Conservation (phyloP, 37 sponge, comb jelly and placozoan species). For the Oscarella lobularis region DNA sequence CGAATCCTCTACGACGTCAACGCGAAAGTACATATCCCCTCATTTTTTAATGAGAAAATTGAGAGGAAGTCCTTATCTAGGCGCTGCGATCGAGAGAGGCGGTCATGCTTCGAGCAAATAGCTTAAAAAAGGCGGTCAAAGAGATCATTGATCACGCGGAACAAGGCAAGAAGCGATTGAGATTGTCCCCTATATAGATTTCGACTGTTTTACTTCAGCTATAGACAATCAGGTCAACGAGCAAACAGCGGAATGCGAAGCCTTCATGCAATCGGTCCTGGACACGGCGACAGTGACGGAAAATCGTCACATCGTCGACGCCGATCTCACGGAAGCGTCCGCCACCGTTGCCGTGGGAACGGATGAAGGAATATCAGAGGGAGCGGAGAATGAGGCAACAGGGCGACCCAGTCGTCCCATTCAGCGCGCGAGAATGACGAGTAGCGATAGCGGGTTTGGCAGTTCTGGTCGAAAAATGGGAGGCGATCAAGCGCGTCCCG, state of each 20-base stretch:
- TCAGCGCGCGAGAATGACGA: background rate
- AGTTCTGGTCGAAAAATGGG: background rate
- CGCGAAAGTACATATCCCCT: too few species aligned
- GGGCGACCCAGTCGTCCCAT: background rate
- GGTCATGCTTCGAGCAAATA: constrained; percentile 70
- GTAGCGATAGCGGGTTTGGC: background rate
- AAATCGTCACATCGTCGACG: too few species aligned
- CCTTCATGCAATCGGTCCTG: background rate
- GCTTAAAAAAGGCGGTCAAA: constrained; percentile 70
- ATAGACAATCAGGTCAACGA: background rate
- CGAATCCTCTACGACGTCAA: too few species aligned
- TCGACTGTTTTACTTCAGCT: constrained; percentile 1
- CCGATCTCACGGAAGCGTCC: too few species aligned
- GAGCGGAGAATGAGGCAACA: background rate
- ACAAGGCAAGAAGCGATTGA: constrained; percentile 9
- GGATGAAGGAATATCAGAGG: background rate
- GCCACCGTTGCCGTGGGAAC: too few species aligned
- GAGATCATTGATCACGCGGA: constrained; percentile 42
- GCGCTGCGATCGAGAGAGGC: constrained; percentile 34
- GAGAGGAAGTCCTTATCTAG: too few species aligned
- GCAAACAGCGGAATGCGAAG: background rate
- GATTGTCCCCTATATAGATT: background rate
- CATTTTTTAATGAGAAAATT: too few species aligned
- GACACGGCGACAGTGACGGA: too few species aligned
- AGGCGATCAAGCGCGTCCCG: background rate